Evolutionary conservation across 2,888 invertebrate genomes (phyloP).

Genomic region (Drosophila quinaria): DNA sequence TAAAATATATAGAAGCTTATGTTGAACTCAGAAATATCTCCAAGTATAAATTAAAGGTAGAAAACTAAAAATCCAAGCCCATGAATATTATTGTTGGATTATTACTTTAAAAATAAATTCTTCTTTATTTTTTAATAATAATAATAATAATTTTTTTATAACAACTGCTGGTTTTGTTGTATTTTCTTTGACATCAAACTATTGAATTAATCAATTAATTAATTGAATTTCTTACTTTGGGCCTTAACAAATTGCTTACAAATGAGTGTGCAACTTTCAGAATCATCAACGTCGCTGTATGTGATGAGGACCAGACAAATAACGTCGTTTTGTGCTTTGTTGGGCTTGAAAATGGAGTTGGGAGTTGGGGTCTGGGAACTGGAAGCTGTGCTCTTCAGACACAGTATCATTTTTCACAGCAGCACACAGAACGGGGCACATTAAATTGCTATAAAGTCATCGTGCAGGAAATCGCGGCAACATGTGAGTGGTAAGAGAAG

Average conservation of each 20-base stretch:
- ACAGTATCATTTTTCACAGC: constrained; percentile 72
- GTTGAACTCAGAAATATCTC: neutral
- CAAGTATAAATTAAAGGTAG: neutral
- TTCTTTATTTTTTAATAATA: too few species aligned
- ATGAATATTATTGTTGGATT: neutral
- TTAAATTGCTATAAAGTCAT: constrained; percentile 80
- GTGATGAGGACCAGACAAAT: constrained; percentile 70
- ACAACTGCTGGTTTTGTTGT: too few species aligned
- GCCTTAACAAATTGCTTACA: constrained; percentile 38
- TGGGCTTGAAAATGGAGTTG: constrained; percentile 1
- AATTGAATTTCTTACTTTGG: constrained; percentile 6
- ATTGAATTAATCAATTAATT: constrained; percentile 4
- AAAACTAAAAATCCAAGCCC: too few species aligned
- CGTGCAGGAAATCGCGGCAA: constrained; percentile 46
- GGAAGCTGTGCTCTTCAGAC: constrained; percentile 20
- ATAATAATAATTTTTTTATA: too few species aligned
- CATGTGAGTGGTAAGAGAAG: constrained; percentile 32
- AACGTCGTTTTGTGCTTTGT: constrained; percentile 34
- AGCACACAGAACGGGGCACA: constrained; percentile 46
- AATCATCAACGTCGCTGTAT: constrained; percentile 29
- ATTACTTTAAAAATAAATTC: neutral
- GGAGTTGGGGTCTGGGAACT: neutral
- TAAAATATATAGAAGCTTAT: neutral
- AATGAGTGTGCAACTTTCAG: constrained; percentile 27
- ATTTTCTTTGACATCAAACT: neutral